Evolutionary conservation across 2,113 vertebrate genomes (phyloP).

Genomic region (Murina feae): DNA sequence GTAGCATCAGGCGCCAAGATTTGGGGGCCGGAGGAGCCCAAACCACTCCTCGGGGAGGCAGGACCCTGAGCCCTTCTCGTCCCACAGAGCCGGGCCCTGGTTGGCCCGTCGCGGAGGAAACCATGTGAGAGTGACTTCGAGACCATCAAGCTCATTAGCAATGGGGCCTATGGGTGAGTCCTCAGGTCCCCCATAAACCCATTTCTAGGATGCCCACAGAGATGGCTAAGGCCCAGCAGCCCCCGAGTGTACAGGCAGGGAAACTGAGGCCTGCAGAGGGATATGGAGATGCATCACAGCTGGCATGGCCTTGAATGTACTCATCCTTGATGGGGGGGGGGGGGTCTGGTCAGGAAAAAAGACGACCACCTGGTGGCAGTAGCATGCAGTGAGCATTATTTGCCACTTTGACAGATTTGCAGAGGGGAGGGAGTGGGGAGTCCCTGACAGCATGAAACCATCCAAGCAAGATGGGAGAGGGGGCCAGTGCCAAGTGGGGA

Average conservation of each 20-base stretch:
- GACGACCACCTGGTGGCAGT: neutral
- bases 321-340: neutral
- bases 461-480: neutral
- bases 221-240: neutral
- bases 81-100: constrained; percentile 80
- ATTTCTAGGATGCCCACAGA: neutral
- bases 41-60: too few species aligned
- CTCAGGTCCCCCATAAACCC: accelerated
- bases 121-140: constrained; percentile 95
- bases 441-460: neutral
- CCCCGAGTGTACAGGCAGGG: neutral
- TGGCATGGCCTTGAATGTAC: accelerated
- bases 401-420: neutral
- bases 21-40: neutral
- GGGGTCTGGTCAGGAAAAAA: neutral
- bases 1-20: neutral
- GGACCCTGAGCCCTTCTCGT: neutral
- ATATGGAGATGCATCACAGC: neutral
- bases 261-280: neutral
- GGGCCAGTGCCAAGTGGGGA: neutral
- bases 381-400: neutral
- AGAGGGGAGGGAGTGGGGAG: neutral
- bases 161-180: constrained; percentile 95
- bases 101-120: constrained; percentile 86
- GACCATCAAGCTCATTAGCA: constrained; percentile 97